Evolutionary conservation across 2,888 invertebrate genomes (phyloP), one percentile per base, ranked within the genome.

Genomic region (Dicyrtoma fusca): DNA sequence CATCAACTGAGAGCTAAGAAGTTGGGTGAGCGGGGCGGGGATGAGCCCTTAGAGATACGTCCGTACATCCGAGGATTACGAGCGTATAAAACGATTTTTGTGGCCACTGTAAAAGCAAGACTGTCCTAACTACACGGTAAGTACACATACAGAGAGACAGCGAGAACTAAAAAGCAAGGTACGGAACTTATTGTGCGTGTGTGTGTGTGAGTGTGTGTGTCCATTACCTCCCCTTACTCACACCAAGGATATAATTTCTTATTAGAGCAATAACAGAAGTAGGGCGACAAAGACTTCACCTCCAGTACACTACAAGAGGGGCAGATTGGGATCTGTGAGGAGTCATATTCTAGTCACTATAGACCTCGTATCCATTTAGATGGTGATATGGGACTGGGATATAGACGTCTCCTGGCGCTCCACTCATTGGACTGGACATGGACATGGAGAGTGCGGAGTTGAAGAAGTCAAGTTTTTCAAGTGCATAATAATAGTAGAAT

Each of bases 141-240:
- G n/a, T n/a, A n/a, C n/a, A n/a, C n/a, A n/a, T n/a, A n/a, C n/a
- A n/a, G n/a, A n/a, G n/a, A n/a, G n/a, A n/a, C n/a, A n/a, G n/a
- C n/a, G n/a, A n/a, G n/a, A n/a, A n/a, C n/a, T n/a, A n/a, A n/a
- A n/a, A n/a, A n/a, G n/a, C n/a, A n/a, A n/a, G n/a, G n/a, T n/a
- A n/a, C 17, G 49, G n/a, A 49, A n/a, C 49, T 49, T 14, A 17
- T n/a, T 49, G 49, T 49, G 49, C 17, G 49, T 49, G 49, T 49
- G 49, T 49, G 49, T 44, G 45, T 44, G 45, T 44, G 45, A 10
- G 45, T 44, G 45, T 44, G 45, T 49, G 49, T 11, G 49, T 49
- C 13, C 49, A 49, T 49, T 49, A 49, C 49, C 14, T n/a, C 11
- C 14, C 49, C 34, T 34, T 34, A 34, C 34, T 34, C 34, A 34